Evolutionary conservation across 2,113 vertebrate species (phyloP).

Genomic region (Suricata suricatta): DNA sequence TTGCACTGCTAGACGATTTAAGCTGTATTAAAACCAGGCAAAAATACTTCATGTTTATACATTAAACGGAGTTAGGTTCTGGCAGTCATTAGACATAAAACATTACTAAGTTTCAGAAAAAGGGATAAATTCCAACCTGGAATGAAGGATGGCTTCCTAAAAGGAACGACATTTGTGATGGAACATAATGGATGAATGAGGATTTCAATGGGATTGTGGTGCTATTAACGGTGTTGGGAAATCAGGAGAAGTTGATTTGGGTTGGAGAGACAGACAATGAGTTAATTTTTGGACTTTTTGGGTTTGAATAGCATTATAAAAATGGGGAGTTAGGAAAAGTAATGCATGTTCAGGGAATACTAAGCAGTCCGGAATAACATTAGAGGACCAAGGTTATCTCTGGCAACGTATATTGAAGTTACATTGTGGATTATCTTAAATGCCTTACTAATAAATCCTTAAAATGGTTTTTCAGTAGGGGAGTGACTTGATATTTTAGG

Average conservation of each 20-base stretch:
- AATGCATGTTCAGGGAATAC: not conserved
- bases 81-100: not conserved
- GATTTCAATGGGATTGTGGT: not conserved
- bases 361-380: not conserved
- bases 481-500: not conserved
- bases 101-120: not conserved
- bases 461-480: not conserved
- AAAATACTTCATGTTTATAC: slow-evolving; percentile 22
- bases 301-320: not conserved
- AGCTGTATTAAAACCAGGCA: not conserved
- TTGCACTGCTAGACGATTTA: not conserved
- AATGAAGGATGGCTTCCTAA: not conserved
- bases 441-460: not conserved
- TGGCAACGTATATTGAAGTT: not conserved
- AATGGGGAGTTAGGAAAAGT: not conserved
- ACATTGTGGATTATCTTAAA: not conserved
- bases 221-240: not conserved
- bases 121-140: not conserved
- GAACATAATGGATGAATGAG: not conserved
- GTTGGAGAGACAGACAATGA: not conserved
- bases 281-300: not conserved
- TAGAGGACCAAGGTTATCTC: not conserved
- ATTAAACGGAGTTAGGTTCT: not conserved
- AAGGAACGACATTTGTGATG: not conserved
- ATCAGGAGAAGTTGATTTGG: not conserved